Evolutionary conservation across 2,888 invertebrate genomes (phyloP).

Genomic region (Nomada ruficornis): DNA sequence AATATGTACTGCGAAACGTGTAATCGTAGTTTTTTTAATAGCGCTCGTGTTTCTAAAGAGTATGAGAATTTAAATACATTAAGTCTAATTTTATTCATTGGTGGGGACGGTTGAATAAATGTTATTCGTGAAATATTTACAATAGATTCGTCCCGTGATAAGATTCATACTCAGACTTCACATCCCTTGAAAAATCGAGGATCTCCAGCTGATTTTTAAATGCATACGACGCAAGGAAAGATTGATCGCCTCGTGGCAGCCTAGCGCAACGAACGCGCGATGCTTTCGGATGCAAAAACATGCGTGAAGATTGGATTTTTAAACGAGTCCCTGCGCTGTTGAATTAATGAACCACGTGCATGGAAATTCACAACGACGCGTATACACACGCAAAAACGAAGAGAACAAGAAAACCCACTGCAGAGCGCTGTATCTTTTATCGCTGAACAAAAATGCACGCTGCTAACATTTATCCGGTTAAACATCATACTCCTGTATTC

Average conservation of each 20-base stretch:
- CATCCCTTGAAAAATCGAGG: background rate
- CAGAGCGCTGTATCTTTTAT: background rate
- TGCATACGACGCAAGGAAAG: constrained; percentile 21
- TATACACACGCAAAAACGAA: background rate
- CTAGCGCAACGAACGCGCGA: background rate
- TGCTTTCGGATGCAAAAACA: constrained; percentile 33
- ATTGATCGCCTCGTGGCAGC: constrained; percentile 32
- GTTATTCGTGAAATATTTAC: background rate
- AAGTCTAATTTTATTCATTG: too few relatives aligned
- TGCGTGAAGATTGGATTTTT: constrained; percentile 54
- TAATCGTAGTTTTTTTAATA: background rate
- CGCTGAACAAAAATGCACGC: background rate
- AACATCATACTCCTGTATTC: too few relatives aligned
- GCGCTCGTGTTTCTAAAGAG: too few relatives aligned
- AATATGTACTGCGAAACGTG: too few relatives aligned
- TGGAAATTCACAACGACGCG: constrained; percentile 5
- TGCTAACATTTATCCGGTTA: background rate
- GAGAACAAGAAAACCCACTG: background rate
- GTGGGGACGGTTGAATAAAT: background rate
- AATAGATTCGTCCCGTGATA: background rate
- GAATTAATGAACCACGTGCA: constrained; percentile 42
- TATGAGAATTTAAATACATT: too few relatives aligned
- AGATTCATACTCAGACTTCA: background rate
- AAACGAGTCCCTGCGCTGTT: constrained; percentile 32
- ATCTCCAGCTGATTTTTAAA: background rate